phyloP scores from a whole-genome alignment of 2,113 vertebrate species.

The Nibea albiflora region DNA sequence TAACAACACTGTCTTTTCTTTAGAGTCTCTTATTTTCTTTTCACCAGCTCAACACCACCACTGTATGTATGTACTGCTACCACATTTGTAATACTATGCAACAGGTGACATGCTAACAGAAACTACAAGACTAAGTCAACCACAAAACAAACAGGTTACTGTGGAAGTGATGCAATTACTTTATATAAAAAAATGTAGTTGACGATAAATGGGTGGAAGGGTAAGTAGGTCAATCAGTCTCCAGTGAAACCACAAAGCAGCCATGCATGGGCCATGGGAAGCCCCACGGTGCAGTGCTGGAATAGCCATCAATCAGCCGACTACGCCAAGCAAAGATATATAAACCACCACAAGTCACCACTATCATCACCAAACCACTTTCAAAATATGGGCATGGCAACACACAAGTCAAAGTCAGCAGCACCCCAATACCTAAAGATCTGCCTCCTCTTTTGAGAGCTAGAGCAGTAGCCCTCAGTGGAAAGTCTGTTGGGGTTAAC shows the following conservation, averaged over 20 bases:
- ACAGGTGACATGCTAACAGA: slow-evolving; percentile 56
- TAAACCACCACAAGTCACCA: slow-evolving; percentile 77
- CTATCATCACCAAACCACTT: slow-evolving; percentile 80
- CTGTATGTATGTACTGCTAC: not conserved
- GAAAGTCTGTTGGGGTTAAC: slow-evolving; percentile 91
- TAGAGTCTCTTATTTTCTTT: not conserved
- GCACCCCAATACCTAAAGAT: slow-evolving; percentile 92
- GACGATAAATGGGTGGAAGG: slow-evolving; percentile 62
- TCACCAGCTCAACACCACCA: not conserved
- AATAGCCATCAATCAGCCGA: slow-evolving; percentile 83
- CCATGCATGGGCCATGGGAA: slow-evolving; percentile 85
- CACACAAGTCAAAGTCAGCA: slow-evolving; percentile 83
- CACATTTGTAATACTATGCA: slow-evolving; percentile 20
- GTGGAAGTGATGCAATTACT: slow-evolving; percentile 69
- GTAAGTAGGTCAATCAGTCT: slow-evolving; percentile 71
- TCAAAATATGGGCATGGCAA: slow-evolving; percentile 83
- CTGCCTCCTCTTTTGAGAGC: slow-evolving; percentile 95
- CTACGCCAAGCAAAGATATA: slow-evolving; percentile 84
- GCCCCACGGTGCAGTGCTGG: slow-evolving; percentile 80
- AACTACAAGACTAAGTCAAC: slow-evolving; percentile 64
- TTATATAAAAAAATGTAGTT: slow-evolving; percentile 66
- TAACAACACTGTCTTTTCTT: not conserved
- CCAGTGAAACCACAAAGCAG: slow-evolving; percentile 87
- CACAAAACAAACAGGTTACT: slow-evolving; percentile 75
- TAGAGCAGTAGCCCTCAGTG: slow-evolving; percentile 95